Evolutionary conservation across 2,888 invertebrate species (phyloP).

Genomic region (Ischnus inquisitorius): DNA sequence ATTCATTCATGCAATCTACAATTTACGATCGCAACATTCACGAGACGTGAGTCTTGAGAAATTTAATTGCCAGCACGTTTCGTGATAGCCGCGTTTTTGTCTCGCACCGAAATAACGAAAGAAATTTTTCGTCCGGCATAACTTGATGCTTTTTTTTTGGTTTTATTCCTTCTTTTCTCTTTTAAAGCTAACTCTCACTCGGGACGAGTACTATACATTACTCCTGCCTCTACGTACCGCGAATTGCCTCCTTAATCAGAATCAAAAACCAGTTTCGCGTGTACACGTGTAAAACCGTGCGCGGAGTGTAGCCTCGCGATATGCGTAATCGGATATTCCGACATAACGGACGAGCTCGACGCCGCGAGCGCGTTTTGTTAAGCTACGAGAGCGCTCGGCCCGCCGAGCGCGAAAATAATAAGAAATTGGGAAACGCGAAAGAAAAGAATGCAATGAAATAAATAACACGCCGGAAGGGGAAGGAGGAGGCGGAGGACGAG

Average conservation of each 20-base stretch:
- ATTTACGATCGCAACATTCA: constrained; percentile 28
- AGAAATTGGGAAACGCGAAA: constrained; percentile 35
- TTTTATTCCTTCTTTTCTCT: constrained; percentile 8
- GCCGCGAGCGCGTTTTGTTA: background rate
- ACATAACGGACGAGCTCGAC: constrained; percentile 67
- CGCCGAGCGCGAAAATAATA: constrained; percentile 3
- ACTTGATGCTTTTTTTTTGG: constrained; percentile 7
- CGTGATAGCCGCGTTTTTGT: constrained; percentile 1
- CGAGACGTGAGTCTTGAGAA: background rate
- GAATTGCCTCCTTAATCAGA: constrained; percentile 66
- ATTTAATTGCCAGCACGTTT: constrained; percentile 13
- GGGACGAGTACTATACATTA: constrained; percentile 51
- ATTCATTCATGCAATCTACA: constrained; percentile 39
- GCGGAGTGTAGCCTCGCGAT: constrained; percentile 70
- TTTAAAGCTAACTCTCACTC: constrained; percentile 21
- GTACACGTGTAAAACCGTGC: constrained; percentile 67
- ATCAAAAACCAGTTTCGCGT: constrained; percentile 71
- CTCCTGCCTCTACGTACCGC: constrained; percentile 30
- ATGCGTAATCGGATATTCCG: constrained; percentile 74
- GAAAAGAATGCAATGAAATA: constrained; percentile 1
- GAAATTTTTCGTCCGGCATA: background rate
- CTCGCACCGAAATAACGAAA: background rate
- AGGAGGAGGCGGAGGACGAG: background rate
- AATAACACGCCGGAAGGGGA: background rate
- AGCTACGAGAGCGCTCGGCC: background rate